Evolutionary conservation across 1,140 invertebrate species (phyloP).

Genomic region (Leptinotarsa lineolata): DNA sequence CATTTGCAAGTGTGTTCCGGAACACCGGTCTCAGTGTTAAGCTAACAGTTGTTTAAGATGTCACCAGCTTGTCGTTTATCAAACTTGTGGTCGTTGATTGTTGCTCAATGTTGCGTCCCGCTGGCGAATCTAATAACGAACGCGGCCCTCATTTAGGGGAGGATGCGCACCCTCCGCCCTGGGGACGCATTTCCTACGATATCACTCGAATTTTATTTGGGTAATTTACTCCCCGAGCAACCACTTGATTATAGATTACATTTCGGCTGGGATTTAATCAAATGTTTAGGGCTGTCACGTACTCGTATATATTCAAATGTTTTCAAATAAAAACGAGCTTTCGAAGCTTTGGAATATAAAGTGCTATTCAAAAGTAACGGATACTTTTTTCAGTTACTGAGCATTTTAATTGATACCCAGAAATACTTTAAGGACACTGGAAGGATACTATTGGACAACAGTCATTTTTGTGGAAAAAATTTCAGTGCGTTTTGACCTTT

Average conservation of each 20-base stretch:
- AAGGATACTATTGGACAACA: too few relatives aligned
- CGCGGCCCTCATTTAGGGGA: conserved; percentile 25
- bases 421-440: too few relatives aligned
- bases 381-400: too few relatives aligned
- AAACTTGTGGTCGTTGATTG: conserved; percentile 5
- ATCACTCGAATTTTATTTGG: conserved; percentile 32
- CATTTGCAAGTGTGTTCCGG: too few relatives aligned
- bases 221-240: conserved; percentile 27
- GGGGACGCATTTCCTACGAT: conserved; percentile 28
- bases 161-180: conserved; percentile 9
- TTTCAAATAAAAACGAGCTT: too few relatives aligned
- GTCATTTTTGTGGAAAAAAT: too few relatives aligned
- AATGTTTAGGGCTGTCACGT: not conserved
- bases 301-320: not conserved
- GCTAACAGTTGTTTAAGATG: conserved; percentile 2
- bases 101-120: conserved; percentile 7
- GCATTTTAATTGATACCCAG: too few relatives aligned
- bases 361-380: too few relatives aligned
- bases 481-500: too few relatives aligned
- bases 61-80: not conserved
- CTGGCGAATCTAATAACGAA: conserved; percentile 9
- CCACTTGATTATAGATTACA: conserved; percentile 32
- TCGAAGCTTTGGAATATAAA: too few relatives aligned
- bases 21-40: not conserved
- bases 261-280: conserved; percentile 24